Evolutionary conservation across 2,113 vertebrate species (phyloP).

Genomic region (Paradoxurus hermaphroditus): DNA sequence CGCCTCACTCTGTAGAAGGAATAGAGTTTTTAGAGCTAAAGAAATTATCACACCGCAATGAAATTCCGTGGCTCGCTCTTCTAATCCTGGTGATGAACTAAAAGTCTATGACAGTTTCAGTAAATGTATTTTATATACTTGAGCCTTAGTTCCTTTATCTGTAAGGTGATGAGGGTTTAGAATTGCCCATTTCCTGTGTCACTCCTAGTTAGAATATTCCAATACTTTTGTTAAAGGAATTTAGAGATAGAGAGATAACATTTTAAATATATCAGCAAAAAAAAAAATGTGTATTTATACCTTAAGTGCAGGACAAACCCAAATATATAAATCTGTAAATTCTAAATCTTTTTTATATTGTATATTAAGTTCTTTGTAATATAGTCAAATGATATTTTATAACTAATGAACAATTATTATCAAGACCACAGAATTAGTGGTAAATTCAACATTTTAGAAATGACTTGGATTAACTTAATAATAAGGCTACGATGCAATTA

Average conservation of each 20-base stretch:
- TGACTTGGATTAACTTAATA: constrained; percentile 23
- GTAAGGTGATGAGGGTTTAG: neutral
- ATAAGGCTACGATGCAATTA: constrained; percentile 35
- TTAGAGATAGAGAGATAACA: neutral
- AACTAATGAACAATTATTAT: constrained; percentile 5
- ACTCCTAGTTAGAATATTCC: neutral
- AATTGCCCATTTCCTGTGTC: neutral
- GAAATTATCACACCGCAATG: neutral
- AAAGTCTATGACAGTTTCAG: neutral
- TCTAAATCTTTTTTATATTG: neutral
- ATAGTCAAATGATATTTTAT: neutral
- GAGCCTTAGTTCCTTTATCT: constrained; percentile 8
- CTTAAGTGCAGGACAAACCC: neutral
- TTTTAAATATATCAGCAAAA: neutral
- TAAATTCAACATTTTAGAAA: constrained; percentile 32
- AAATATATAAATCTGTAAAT: neutral
- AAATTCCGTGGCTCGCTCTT: neutral
- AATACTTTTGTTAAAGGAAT: neutral
- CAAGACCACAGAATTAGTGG: neutral
- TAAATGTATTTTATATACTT: neutral
- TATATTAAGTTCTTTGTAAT: neutral
- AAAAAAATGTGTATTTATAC: neutral
- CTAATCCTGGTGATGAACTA: neutral
- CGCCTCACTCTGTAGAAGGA: neutral
- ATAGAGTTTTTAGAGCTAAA: neutral